Evolutionary conservation across 2,113 vertebrate species (phyloP).

Genomic region (Tenrec ecaudatus): DNA sequence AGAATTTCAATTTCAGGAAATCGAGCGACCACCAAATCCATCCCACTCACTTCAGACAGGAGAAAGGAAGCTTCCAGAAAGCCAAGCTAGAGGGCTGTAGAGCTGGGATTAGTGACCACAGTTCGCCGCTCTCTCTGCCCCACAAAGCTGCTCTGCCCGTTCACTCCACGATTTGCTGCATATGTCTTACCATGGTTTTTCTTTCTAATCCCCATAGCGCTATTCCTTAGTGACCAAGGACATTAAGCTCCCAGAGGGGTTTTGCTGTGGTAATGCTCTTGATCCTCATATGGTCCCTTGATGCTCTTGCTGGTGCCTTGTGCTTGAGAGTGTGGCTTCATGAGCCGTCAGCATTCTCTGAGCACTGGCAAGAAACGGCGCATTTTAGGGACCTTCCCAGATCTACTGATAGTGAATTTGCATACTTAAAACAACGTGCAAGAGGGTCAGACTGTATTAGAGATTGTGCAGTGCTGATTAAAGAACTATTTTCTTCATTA

Average conservation of each 20-base stretch:
- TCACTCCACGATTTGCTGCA: too few relatives aligned
- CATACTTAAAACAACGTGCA: not conserved
- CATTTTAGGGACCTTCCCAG: not conserved
- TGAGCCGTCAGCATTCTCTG: not conserved
- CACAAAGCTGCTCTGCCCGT: rapidly evolving
- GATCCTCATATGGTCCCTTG: rapidly evolving
- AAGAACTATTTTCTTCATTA: not conserved
- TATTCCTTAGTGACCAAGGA: too few relatives aligned
- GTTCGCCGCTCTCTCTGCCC: rapidly evolving
- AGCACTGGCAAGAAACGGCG: not conserved
- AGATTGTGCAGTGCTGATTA: too few relatives aligned
- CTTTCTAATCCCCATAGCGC: not conserved
- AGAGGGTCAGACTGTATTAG: too few relatives aligned
- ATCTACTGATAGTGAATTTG: not conserved
- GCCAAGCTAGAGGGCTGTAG: not conserved
- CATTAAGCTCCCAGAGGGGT: not conserved
- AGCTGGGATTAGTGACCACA: too few relatives aligned
- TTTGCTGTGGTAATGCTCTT: not conserved
- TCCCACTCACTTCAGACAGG: not conserved
- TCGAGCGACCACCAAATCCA: not conserved
- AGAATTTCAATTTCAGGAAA: not conserved
- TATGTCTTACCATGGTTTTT: rapidly evolving
- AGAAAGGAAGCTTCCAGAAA: not conserved
- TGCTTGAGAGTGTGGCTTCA: not conserved
- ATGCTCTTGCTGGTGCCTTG: not conserved